Conservation (phyloP, 2,797 vertebrate species). For the Poecilia picta region DNA sequence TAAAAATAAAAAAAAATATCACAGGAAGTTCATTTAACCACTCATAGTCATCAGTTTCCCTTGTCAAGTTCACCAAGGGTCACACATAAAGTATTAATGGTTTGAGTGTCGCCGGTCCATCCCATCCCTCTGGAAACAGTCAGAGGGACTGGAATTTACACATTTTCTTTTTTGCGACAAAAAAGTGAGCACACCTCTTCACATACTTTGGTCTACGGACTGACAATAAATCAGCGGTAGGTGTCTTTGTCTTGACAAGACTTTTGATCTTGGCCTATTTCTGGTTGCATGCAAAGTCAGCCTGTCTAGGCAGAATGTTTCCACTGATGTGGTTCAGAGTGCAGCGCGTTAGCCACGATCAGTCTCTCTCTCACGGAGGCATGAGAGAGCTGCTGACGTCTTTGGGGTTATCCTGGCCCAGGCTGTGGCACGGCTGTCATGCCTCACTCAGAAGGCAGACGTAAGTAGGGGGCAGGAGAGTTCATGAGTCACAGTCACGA, state of each 20-base stretch:
- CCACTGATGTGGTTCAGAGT: constrained; percentile 71
- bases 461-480: constrained; percentile 47
- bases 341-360: constrained; percentile 48
- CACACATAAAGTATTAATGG: not conserved
- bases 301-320: constrained; percentile 65
- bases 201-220: constrained; percentile 4
- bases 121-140: not conserved
- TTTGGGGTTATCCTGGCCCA: constrained; percentile 75
- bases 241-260: constrained; percentile 40
- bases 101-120: not conserved
- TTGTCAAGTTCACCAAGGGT: not conserved
- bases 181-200: constrained; percentile 10
- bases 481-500: constrained; percentile 59
- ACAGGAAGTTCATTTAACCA: not conserved
- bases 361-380: constrained; percentile 67
- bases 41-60: not conserved
- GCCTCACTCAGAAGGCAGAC: constrained; percentile 69
- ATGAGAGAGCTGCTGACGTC: constrained; percentile 71
- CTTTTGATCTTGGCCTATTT: constrained; percentile 61
- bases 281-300: constrained; percentile 58
- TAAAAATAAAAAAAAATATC: not conserved
- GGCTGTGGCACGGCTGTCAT: constrained; percentile 71
- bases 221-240: constrained; percentile 20
- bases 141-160: not conserved
- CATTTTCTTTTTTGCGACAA: not conserved